Percentiles rank a stretch among this genome's conserved stretches.
These are phyloP conservation scores for Hippocampus barbouri DNA, from an alignment of 2,113 vertebrate genomes.

Conservation along the genomic window DNA sequence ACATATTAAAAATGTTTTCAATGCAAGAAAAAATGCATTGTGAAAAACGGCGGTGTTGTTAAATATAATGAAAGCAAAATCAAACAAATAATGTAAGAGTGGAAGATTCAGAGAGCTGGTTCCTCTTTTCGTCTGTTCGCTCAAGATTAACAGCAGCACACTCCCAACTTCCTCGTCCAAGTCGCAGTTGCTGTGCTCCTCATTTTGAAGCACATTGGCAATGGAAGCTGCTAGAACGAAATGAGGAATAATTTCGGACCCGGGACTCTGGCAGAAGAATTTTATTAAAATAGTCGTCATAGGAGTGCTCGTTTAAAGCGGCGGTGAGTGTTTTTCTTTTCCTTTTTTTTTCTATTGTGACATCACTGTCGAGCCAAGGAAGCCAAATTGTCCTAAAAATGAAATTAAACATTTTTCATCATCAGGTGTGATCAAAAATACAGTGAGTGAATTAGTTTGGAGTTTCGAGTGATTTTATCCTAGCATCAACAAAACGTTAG, in stretches of 20 bases:
- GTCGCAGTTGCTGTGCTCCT: conserved; percentile 10
- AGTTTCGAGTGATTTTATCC: background rate
- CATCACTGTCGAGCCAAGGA: background rate
- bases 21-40: background rate
- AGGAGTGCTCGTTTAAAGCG: conserved; percentile 5
- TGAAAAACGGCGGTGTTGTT: background rate
- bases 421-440: background rate
- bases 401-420: background rate
- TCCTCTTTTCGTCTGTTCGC: conserved; percentile 43
- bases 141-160: conserved; percentile 15
- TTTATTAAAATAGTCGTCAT: background rate
- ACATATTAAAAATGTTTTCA: background rate
- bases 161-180: conserved; percentile 50
- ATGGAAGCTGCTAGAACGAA: conserved; percentile 38
- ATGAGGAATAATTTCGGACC: conserved; percentile 28
- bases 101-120: conserved; percentile 14
- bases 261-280: background rate
- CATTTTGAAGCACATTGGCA: background rate
- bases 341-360: background rate
- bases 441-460: background rate
- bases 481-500: background rate
- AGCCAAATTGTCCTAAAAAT: background rate
- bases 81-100: background rate
- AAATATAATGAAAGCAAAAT: background rate
- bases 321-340: conserved; percentile 36